A percentile compares a stretch with the other conserved stretches of the same genome.
These are phyloP conservation scores for Acanthacorydalis orientalis DNA, from an alignment of 2,888 invertebrate species.

Conservation along the genomic window DNA sequence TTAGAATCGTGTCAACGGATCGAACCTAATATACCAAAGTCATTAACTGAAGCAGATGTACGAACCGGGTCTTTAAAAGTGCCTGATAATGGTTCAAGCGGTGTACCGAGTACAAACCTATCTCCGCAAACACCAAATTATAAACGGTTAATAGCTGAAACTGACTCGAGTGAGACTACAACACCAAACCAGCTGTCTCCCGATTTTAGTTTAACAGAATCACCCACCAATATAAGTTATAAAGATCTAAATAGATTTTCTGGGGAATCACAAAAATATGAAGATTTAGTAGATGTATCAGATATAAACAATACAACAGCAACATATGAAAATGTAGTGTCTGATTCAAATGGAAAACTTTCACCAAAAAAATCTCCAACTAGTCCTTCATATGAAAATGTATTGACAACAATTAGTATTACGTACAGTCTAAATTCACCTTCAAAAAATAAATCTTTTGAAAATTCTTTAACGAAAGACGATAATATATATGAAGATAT, in stretches of 20 bases:
- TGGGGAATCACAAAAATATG: slow-evolving; percentile 2
- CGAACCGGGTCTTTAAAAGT: slow-evolving; percentile 13
- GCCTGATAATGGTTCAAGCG: slow-evolving; percentile 14
- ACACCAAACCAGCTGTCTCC: slow-evolving; percentile 13
- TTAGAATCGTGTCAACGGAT: slow-evolving; percentile 14
- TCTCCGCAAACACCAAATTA: slow-evolving; percentile 24
- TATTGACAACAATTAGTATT: slow-evolving; percentile 55
- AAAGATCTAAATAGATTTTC: slow-evolving; percentile 32
- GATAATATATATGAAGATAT: slow-evolving; percentile 40
- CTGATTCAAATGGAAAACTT: slow-evolving; percentile 17
- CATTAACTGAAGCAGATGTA: slow-evolving; percentile 21
- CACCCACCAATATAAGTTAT: slow-evolving; percentile 31
- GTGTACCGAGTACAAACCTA: slow-evolving; percentile 16
- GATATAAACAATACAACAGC: neutral
- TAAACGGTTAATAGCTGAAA: slow-evolving; percentile 15
- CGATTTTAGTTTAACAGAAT: slow-evolving; percentile 18
- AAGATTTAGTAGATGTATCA: neutral
- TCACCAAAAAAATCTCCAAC: slow-evolving; percentile 28
- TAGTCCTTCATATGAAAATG: slow-evolving; percentile 32
- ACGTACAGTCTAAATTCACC: slow-evolving; percentile 46
- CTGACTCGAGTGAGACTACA: slow-evolving; percentile 19
- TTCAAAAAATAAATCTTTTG: slow-evolving; percentile 21
- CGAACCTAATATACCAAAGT: slow-evolving; percentile 17
- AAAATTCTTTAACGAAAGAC: slow-evolving; percentile 17
- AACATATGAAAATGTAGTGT: slow-evolving; percentile 3